Evolutionary conservation across 2,797 vertebrate genomes (phyloP), one percentile per base, ranked within the genome.

Genomic region (Morelia viridis): DNA sequence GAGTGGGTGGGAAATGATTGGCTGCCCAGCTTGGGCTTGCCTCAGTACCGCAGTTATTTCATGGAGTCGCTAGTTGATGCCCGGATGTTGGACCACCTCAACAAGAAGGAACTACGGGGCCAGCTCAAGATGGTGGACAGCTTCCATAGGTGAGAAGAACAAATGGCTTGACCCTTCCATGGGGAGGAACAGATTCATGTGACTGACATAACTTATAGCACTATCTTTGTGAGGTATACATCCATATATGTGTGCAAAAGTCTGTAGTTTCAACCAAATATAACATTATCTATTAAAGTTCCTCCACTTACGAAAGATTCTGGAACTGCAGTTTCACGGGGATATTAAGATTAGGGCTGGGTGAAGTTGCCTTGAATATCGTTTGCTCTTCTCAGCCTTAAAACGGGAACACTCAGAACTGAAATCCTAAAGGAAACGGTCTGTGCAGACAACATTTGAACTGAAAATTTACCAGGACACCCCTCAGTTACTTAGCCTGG

Each of bases 111-210:
- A 96, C 97, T 99, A 93, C 97, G 99, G 64, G 98, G 98, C 57
- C 98, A 99, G 93, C 98, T 99, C 57, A 99, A 99, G 95, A 99
- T 99, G 99, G 98, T 99, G 95, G 99, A 99, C 97, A 99, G 98
- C 97, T 99, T 99, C 96, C 99, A 99, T 97, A 98, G 99, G 99
- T 99, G 95, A 62, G 94, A 65, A 58, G 46, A n/a, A 62, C n/a
- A 61, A 22, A 62, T 92, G 46, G 35, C 8, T 9, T 50, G 76
- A 17, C n/a, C 24, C 31, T 41, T 15, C 56, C 1, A 1, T 0
- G 19, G 17, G 60, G 19, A 28, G 35, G 85, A 17, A 76, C 50
- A 5, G n/a, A 15, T 50, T 26, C 31, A 13, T 11, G 12, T 50
- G 9, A 28, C 58, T 68, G 57, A 31, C 2, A 17, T 35, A 61